Evolutionary conservation across 2,113 vertebrate genomes (phyloP).

Genomic region (Rhinichthys klamathensis): DNA sequence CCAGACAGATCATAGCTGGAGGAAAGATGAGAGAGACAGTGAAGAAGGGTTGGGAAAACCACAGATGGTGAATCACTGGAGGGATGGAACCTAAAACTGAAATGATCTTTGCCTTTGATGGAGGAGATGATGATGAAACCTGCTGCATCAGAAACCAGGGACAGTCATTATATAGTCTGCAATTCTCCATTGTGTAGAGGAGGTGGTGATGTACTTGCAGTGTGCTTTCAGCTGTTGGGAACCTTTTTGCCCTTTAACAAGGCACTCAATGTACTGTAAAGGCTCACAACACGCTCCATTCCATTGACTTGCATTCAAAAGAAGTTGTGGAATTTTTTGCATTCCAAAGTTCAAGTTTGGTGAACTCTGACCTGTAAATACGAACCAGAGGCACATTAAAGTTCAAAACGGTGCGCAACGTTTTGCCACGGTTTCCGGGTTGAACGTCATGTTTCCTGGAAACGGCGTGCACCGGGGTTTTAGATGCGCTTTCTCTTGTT

Average conservation of each 20-base stretch:
- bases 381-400: no score
- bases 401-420: no score
- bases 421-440: no score
- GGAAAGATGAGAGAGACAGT: conserved; percentile 19
- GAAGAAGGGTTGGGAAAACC: conserved; percentile 9
- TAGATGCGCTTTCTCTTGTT: no score
- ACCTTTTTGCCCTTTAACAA: neutral
- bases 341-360: no score
- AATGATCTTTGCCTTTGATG: conserved; percentile 10
- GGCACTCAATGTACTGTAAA: neutral
- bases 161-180: neutral
- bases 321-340: no score
- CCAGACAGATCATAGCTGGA: conserved; percentile 26
- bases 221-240: neutral
- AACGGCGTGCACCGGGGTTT: no score
- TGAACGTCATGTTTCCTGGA: no score
- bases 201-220: neutral
- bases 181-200: neutral
- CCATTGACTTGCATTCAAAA: no score
- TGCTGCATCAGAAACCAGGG: neutral
- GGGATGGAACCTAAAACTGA: conserved; percentile 21
- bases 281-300: no score
- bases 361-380: no score
- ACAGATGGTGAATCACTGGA: conserved; percentile 20
- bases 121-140: conserved; percentile 10